A percentile compares a stretch with the other conserved stretches of the same genome.
Conservation (phyloP, 2,888 invertebrate genomes). For the Heterodera filipjevi region DNA sequence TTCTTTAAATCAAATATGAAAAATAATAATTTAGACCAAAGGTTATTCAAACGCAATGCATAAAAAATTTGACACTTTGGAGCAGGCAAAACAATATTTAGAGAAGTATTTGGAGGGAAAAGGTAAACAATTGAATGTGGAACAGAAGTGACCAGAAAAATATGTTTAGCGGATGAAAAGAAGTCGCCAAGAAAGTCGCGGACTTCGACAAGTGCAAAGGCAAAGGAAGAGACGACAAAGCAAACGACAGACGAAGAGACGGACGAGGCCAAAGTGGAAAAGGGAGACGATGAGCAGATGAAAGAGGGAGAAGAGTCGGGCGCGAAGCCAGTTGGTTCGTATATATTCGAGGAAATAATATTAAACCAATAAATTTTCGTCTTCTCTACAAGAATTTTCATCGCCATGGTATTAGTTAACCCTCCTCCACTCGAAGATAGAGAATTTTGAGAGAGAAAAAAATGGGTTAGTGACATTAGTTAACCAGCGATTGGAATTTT, state of each 20-base stretch:
- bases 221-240: background rate
- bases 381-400: too few species aligned
- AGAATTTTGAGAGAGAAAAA: too few species aligned
- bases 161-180: slow-evolving; percentile 2
- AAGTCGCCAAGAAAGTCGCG: background rate
- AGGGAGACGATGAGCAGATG: background rate
- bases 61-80: slow-evolving; percentile 50
- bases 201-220: background rate
- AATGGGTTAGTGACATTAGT: too few species aligned
- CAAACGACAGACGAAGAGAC: background rate
- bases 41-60: slow-evolving; percentile 52
- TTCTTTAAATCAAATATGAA: background rate
- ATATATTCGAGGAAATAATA: background rate
- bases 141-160: background rate
- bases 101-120: slow-evolving; percentile 48
- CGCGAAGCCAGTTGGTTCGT: background rate
- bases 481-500: too few species aligned
- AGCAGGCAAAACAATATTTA: slow-evolving; percentile 49
- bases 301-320: background rate
- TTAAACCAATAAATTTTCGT: too few species aligned
- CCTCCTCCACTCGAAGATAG: too few species aligned
- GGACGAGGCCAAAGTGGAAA: background rate
- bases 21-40: slow-evolving; percentile 42
- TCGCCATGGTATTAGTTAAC: too few species aligned
- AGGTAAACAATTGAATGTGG: slow-evolving; percentile 18